phyloP scores from a whole-genome alignment of 2,797 vertebrate genomes.

The Anomalospiza imberbis region DNA sequence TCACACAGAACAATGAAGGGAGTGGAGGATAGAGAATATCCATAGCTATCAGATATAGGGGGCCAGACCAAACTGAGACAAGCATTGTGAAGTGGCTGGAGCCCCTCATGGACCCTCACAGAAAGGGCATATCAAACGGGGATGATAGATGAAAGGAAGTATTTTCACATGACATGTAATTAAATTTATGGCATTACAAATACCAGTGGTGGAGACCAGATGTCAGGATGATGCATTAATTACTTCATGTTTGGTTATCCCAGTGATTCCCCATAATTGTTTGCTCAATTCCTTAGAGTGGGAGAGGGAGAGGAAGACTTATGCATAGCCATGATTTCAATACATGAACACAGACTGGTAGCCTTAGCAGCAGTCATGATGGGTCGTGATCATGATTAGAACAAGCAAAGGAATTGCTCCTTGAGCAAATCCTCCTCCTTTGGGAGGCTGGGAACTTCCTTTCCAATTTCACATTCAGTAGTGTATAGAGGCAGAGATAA shows the following conservation, averaged over 20 bases:
- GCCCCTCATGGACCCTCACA: not conserved
- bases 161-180: not conserved
- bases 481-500: not conserved
- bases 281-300: not conserved
- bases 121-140: not conserved
- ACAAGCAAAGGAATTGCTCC: not conserved
- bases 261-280: not conserved
- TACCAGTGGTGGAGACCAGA: not conserved
- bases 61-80: not conserved
- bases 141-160: not conserved
- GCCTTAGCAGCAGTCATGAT: fast-evolving
- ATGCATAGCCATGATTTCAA: not conserved
- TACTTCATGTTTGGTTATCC: not conserved
- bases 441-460: not conserved
- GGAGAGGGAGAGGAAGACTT: not conserved
- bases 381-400: not conserved
- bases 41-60: not conserved
- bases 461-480: not conserved
- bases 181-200: not conserved
- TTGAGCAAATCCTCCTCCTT: not conserved
- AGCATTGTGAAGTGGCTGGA: not conserved
- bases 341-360: fast-evolving
- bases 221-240: not conserved
- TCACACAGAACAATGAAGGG: not conserved
- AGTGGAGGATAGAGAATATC: not conserved